Evolutionary conservation across 2,797 vertebrate species (phyloP).

Genomic region (Eulemur rubriventer): DNA sequence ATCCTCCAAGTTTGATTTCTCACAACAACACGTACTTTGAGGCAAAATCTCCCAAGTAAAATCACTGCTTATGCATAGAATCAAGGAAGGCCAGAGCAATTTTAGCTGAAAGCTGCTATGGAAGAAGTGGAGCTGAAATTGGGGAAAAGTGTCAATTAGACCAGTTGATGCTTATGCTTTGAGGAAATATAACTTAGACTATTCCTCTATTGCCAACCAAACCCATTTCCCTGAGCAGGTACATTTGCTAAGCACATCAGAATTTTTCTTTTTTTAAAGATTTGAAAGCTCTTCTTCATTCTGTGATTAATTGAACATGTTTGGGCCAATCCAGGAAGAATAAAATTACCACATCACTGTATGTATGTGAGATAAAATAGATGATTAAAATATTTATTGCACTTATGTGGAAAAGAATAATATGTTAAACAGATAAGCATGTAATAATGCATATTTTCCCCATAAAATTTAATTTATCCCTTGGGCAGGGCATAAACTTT

Average conservation of each 20-base stretch:
- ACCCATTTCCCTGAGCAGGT: conserved; percentile 40
- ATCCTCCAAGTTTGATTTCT: background rate
- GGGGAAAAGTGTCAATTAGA: background rate
- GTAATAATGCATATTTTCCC: conserved; percentile 87
- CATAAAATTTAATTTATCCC: conserved; percentile 89
- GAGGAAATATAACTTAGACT: background rate
- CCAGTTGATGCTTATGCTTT: background rate
- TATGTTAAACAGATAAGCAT: conserved; percentile 87
- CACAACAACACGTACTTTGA: background rate
- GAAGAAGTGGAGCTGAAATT: background rate
- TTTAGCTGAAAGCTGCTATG: background rate
- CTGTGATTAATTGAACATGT: conserved; percentile 81
- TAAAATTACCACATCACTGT: conserved; percentile 81
- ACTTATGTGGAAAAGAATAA: conserved; percentile 85
- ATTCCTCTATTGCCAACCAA: conserved; percentile 36
- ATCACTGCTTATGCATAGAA: background rate
- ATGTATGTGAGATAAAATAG: conserved; percentile 84
- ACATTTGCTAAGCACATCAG: conserved; percentile 69
- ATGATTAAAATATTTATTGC: conserved; percentile 88
- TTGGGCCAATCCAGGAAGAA: conserved; percentile 76
- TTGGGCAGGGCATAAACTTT: conserved; percentile 86
- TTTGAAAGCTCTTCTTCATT: conserved; percentile 78
- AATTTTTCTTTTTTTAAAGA: conserved; percentile 67
- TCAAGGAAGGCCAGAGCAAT: background rate
- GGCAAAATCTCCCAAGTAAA: background rate